Evolutionary conservation across 2,888 invertebrate species (phyloP).

Genomic region (Alentia gelatinosa): DNA sequence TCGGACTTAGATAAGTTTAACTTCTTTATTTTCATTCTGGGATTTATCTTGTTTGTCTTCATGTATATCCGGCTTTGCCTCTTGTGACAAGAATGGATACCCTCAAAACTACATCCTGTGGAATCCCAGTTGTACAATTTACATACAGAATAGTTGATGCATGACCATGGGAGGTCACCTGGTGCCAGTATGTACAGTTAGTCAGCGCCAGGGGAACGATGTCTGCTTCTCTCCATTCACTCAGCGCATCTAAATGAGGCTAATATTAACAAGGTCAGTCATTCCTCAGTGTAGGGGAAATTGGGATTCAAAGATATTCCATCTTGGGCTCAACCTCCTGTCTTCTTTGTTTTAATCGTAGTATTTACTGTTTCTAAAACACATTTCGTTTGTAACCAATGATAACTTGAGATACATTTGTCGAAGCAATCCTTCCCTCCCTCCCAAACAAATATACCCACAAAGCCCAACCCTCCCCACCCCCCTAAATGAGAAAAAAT

Average conservation of each 20-base stretch:
- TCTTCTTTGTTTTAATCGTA: too few species aligned
- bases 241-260: not conserved
- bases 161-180: slow-evolving; percentile 11
- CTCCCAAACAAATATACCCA: not conserved
- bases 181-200: not conserved
- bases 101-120: slow-evolving; percentile 18
- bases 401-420: not conserved
- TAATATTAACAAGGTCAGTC: not conserved
- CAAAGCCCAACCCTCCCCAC: not conserved
- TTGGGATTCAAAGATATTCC: not conserved
- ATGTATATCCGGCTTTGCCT: not conserved
- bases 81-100: not conserved
- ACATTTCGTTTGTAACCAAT: too few species aligned
- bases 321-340: too few species aligned
- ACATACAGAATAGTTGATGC: slow-evolving; percentile 26
- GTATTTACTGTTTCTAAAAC: too few species aligned
- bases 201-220: not conserved
- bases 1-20: slow-evolving; percentile 42
- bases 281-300: not conserved
- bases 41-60: not conserved
- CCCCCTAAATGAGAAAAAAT: not conserved
- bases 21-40: slow-evolving; percentile 28
- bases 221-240: not conserved
- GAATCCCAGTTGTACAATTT: slow-evolving; percentile 31
- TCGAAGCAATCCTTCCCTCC: not conserved